Conservation (phyloP, 2,888 invertebrate genomes). For the Drosophila heteroneura region DNA sequence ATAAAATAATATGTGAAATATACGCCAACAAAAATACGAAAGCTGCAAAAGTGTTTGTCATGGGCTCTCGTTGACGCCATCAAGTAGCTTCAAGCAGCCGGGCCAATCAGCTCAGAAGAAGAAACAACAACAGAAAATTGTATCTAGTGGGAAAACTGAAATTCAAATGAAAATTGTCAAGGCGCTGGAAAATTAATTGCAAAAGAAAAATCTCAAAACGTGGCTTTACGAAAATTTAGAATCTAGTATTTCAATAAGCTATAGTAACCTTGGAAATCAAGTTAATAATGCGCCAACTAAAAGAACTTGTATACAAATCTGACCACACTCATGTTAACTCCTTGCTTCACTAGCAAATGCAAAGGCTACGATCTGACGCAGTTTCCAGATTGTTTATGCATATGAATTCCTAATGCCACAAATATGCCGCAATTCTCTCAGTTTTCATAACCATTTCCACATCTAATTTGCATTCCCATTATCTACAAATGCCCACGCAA, state of each 20-base stretch:
- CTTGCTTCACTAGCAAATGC: constrained; percentile 13
- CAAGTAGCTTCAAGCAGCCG: constrained; percentile 33
- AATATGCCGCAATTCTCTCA: constrained; percentile 45
- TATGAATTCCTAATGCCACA: constrained; percentile 51
- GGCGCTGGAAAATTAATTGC: constrained; percentile 62
- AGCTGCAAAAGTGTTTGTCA: constrained; percentile 69
- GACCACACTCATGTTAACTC: constrained; percentile 3
- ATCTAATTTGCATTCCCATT: constrained; percentile 41
- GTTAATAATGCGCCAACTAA: constrained; percentile 9
- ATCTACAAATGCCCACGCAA: constrained; percentile 40
- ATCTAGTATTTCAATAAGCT: constrained; percentile 4
- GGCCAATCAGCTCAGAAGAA: constrained; percentile 37
- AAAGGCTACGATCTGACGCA: constrained; percentile 53
- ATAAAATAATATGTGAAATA: constrained; percentile 29
- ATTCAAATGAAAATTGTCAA: constrained; percentile 44
- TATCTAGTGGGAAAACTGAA: constrained; percentile 12
- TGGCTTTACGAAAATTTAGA: constrained; percentile 34
- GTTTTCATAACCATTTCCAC: constrained; percentile 38
- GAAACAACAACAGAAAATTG: constrained; percentile 9
- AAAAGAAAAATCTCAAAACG: constrained; percentile 21
- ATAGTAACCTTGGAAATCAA: neutral
- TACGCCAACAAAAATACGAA: constrained; percentile 19
- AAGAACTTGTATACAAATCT: constrained; percentile 3
- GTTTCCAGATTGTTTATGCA: constrained; percentile 59
- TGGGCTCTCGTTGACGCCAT: constrained; percentile 66